Base-by-base conservation (phyloP, 2,888 invertebrate genomes). In the Lochmaea crataegi region DNA sequence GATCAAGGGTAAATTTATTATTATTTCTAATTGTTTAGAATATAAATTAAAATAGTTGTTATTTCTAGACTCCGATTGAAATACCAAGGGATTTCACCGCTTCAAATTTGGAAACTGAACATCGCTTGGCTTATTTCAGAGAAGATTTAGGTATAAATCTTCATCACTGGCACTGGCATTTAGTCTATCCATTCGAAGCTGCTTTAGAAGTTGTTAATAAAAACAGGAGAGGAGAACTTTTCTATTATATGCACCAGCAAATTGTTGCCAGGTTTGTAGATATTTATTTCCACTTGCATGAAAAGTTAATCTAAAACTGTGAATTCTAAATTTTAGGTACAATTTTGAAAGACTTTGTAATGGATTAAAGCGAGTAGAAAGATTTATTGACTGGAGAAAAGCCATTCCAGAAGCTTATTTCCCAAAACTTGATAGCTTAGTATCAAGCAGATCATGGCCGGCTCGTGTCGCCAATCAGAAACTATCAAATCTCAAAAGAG, bases 111-210 rank as follows among this genome's bases (percentile, higher is more conserved):
- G 95, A 96, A 81, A 91, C 91, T 0, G 96, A 96, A 82, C 95
- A 96, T 85, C 90, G 93, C 7, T 85, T 94, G 75, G 93, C 94
- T 45, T 96, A 96, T 86, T 96, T 94, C 90, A 90, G 95, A 53
- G 96, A 96, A 85, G 96, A 96, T 85, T 88, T 95, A 75, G 95
- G 94, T 77, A 89, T 96, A 80, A 96, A 96, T 87, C 91, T 94
- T 66, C 96, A 96, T 85, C 95, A 96, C 84, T 96, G 96, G 95
- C 95, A 96, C 84, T 96, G 95, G 96, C 96, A 96, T 86, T 89
- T 96, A 78, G 95, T 96, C 2, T 96, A 95, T 85, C 95, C 95
- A 0, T 92, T 92, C 85, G 92, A 92, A 78, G 90, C 92, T 0
- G 86, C 90, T 0, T 79, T 80, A 60, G 86, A 87, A 56, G 91